Evolutionary conservation across 2,113 vertebrate species (phyloP), one percentile per base, ranked within the genome.

Genomic region (Oncorhynchus gorbuscha): DNA sequence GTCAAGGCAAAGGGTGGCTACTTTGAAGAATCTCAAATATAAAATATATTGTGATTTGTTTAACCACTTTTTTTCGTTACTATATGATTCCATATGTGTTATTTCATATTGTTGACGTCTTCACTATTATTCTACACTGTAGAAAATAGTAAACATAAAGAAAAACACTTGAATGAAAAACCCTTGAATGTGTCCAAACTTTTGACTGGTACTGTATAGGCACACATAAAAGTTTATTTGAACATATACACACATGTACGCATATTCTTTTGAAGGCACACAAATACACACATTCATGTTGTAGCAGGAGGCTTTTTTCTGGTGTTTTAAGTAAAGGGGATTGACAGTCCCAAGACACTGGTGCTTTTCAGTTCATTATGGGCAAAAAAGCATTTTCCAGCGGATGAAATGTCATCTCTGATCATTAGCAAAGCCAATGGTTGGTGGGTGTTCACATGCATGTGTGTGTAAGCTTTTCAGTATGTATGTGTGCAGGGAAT

Each of bases 361-460:
- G 35, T 72, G 48, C 71, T 79, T 82, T 71, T 59, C 68, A 67
- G 68, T 79, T 77, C 73, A 51, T 72, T 69, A 71, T 55, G 62
- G 70, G 72, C 81, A 75, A 76, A 79, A 76, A 35, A 69, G 55
- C 48, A 58, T 82, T 87, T 84, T 64, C 61, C 70, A 35, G 74
- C 72, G 75, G 85, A 83, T 83, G 81, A 80, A 82, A 86, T 83
- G 77, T 82, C 81, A 74, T 73, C 0, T 26, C 64, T 79, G 59
- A 24, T 76, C 62, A 35, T 78, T 64, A 71, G 58, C 24, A 61
- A 64, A 61, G 73, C 51, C 12, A 18, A 55, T n/a, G 18, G 30
- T 24, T 3, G 26, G 35, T 32, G 71, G 76, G 58, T 48, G 70
- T 72, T 71, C 64, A 28, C 73, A 45, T 74, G 26, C 71, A 2